Conservation (phyloP, 2,113 vertebrate species). For the Bothrops jararaca region DNA sequence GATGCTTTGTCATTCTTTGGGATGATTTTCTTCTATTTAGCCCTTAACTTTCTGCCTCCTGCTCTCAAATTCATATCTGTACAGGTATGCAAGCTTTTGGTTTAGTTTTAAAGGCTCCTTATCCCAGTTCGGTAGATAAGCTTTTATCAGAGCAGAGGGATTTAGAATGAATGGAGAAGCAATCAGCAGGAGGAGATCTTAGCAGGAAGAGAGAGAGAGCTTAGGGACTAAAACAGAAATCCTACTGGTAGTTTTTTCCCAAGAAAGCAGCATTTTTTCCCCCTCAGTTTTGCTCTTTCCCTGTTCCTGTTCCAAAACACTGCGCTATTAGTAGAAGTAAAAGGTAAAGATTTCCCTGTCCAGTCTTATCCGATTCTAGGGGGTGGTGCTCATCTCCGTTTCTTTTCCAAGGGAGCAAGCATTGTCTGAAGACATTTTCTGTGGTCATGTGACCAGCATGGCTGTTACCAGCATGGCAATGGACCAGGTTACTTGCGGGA, state of each 20-base stretch:
- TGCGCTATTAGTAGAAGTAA: not conserved
- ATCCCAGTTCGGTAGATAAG: not conserved
- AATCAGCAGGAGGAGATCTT: not conserved
- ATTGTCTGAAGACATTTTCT: not conserved
- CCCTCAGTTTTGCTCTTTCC: not conserved
- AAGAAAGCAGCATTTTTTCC: not conserved
- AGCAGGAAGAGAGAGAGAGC: not conserved
- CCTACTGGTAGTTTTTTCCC: not conserved
- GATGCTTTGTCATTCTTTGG: not conserved
- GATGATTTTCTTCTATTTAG: not conserved
- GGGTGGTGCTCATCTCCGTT: not conserved
- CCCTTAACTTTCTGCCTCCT: not conserved
- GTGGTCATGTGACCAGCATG: not conserved
- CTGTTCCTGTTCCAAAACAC: not conserved
- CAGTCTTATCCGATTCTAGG: not conserved
- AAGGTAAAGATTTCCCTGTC: not conserved
- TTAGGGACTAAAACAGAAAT: not conserved
- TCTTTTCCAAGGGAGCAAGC: not conserved
- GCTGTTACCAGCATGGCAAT: too few species aligned
- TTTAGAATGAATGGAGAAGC: not conserved
- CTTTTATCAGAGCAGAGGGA: not conserved
- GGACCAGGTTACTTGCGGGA: too few species aligned
- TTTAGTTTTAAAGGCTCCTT: not conserved
- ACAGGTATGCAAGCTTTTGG: not conserved
- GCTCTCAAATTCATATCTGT: not conserved